phyloP scores from a whole-genome alignment of 2,797 vertebrate species.

The Ispidina lecontei region DNA sequence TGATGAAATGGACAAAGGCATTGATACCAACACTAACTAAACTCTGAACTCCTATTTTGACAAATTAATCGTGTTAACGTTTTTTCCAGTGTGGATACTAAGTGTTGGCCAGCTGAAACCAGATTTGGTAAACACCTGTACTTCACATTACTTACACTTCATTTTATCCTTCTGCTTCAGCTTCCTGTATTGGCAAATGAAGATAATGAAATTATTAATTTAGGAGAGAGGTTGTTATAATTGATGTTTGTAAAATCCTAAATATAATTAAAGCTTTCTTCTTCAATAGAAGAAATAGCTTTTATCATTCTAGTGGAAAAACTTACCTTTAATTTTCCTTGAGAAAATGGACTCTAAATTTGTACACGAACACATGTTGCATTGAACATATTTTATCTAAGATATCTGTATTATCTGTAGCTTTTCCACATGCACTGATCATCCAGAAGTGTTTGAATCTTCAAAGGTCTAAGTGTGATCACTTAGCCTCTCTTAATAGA shows the following conservation, averaged over 20 bases:
- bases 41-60: neutral
- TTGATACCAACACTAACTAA: neutral
- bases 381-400: neutral
- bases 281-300: neutral
- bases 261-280: neutral
- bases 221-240: neutral
- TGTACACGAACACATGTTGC: neutral
- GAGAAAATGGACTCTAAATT: neutral
- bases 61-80: neutral
- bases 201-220: neutral
- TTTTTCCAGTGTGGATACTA: neutral
- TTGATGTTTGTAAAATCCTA: neutral
- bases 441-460: neutral
- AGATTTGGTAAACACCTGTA: neutral
- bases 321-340: neutral
- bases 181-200: neutral
- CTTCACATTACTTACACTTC: neutral
- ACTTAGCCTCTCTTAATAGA: constrained; percentile 1
- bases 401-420: neutral
- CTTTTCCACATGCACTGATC: neutral
- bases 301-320: neutral
- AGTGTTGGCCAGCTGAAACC: neutral
- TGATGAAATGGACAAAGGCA: neutral
- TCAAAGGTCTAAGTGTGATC: neutral
- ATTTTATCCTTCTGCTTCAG: neutral